Base-by-base conservation (phyloP, 2,888 invertebrate genomes). In the Torymus tubicola region DNA sequence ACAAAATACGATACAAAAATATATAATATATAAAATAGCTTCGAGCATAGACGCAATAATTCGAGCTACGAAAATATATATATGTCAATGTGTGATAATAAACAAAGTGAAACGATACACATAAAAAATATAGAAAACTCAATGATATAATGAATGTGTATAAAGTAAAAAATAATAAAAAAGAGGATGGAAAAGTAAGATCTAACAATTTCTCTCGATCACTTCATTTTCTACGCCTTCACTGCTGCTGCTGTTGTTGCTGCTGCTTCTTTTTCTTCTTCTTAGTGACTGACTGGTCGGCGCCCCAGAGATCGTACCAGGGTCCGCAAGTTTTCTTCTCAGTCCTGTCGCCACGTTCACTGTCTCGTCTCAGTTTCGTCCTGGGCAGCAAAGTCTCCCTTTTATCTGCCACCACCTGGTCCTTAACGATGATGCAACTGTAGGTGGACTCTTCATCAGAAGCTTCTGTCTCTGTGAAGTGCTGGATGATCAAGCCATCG, bases 241-340 rank as follows among this genome's bases (percentile, higher is more conserved):
- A 69, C 16, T 68, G 78, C 52, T 81, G 71, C 50, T 79, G 42
- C 14, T 68, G 78, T 21, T 81, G 71, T 16, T 79, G 75, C 83
- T 84, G 84, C 55, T 83, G 83, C 65, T 86, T 85, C 83, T 86
- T 86, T 78, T 86, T 86, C 83, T 89, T 88, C 84, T 89, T 89
- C 81, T 90, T 90, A 82, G 92, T 93, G 87, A 93, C 93, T 52
- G 94, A 94, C 61, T 94, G 93, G 90, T 96, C 95, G 78, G 94
- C 92, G 52, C 95, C 96, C 96, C 96, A 97, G 82, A 96, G 93
- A 91, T 97, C 96, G 88, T 96, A 96, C 96, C 96, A 96, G 0
- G 96, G 96, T 0, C 96, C 96, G 89, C 96, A 96, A 84, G 94
- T 95, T 87, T 95, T 96, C 87, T 83, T 91, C 89, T 83, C 91